phyloP scores from a whole-genome alignment of 2,113 vertebrate species.

The Cygnus atratus region DNA sequence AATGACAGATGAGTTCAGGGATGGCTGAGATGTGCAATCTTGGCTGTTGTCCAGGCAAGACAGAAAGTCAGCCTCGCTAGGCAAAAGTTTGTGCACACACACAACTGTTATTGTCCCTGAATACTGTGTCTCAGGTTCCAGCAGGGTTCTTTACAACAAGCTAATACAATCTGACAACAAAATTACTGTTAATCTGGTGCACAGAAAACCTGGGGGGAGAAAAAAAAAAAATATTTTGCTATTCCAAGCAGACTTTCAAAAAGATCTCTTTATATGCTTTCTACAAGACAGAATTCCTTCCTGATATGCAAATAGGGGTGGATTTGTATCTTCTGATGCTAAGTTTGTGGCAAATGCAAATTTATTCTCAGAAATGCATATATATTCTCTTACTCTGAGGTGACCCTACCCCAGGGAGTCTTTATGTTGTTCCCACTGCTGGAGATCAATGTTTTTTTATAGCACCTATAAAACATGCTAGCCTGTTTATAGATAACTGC shows the following conservation, averaged over 20 bases:
- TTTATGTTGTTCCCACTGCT: background rate
- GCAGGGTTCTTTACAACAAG: background rate
- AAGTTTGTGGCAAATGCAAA: background rate
- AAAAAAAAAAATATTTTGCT: background rate
- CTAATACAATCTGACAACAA: background rate
- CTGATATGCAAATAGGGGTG: background rate
- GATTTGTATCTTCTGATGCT: background rate
- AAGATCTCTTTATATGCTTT: background rate
- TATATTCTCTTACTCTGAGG: background rate
- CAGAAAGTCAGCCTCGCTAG: background rate
- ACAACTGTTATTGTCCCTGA: background rate
- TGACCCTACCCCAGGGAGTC: background rate
- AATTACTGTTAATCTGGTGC: background rate
- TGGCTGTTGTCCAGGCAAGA: background rate
- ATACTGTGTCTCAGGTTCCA: background rate
- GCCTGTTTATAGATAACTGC: background rate
- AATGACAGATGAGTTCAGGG: background rate
- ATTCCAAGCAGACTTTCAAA: background rate
- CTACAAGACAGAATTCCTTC: background rate
- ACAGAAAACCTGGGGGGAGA: background rate
- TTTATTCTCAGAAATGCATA: background rate
- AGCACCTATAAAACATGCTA: background rate
- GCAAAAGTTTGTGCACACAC: background rate
- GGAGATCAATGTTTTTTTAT: background rate
- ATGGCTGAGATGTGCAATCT: accelerated